A percentile compares a stretch with the other conserved stretches of the same genome.
Conservation (phyloP, 1,140 invertebrate genomes). For the Solenopsis invicta region DNA sequence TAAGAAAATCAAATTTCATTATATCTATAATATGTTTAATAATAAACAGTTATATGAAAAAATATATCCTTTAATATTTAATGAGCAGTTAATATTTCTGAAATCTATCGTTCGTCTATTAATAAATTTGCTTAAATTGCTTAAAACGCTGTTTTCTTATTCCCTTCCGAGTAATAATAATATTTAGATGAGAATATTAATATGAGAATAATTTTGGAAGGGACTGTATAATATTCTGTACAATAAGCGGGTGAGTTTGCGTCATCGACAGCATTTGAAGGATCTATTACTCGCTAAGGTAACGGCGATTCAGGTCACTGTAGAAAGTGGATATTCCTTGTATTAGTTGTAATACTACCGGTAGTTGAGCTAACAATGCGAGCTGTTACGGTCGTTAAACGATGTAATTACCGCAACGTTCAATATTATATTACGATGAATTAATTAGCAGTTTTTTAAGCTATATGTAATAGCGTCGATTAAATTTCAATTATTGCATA, state of each 20-base stretch:
- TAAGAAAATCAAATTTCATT: neutral
- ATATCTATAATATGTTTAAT: neutral
- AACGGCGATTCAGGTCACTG: conserved; percentile 59
- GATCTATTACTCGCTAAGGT: conserved; percentile 55
- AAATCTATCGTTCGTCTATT: neutral
- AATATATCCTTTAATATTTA: neutral
- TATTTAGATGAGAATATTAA: neutral
- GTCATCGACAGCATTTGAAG: conserved; percentile 64
- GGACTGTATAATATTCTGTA: conserved; percentile 19
- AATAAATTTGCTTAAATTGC: neutral
- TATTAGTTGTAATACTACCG: conserved; percentile 52
- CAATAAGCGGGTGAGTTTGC: conserved; percentile 52
- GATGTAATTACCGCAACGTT: conserved; percentile 41
- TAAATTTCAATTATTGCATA: conserved; percentile 16
- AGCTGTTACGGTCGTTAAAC: conserved; percentile 47
- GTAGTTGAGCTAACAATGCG: conserved; percentile 51
- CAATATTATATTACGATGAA: conserved; percentile 49
- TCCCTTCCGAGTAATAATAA: neutral
- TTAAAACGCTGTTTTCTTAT: neutral
- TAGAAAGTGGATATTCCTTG: conserved; percentile 65
- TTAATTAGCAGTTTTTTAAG: conserved; percentile 28
- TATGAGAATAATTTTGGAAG: conserved; percentile 2
- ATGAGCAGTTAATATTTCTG: neutral
- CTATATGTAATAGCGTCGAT: neutral
- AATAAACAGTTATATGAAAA: neutral